Evolutionary conservation across 1,140 invertebrate genomes (phyloP), one percentile per base, ranked within the genome.

Genomic region (Zaprionus ghesquierei): DNA sequence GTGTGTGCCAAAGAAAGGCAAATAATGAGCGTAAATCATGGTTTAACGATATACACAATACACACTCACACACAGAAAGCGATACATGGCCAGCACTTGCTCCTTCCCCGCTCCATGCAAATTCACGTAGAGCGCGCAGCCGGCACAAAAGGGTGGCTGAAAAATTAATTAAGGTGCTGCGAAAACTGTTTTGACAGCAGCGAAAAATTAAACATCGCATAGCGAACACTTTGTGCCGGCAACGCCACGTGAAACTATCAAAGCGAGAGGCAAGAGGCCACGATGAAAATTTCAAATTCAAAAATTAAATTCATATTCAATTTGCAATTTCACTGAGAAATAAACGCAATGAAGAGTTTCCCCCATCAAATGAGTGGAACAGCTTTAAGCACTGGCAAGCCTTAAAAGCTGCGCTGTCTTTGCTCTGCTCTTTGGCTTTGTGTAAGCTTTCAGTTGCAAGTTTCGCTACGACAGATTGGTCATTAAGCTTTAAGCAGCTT

Each of bases 1-100:
- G 60, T 70, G 69, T 59, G 62, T n/a, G 41, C 41, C 56, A n/a
- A n/a, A 66, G 62, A 41, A 64, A 53, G 49, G 69, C 85, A 89
- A 89, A 89, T 89, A 89, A 89, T 89, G 84, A 84, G 77, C 65
- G 84, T 89, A 89, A 89, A 89, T 89, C 84, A 89, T 89, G 84
- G 84, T 89, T 80, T 89, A 84, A 84, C 84, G 64, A 89, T 89
- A 89, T 80, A 89, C 70, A 84, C 63, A 61, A 60, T 58, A 59
- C 63, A 62, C 50, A 49, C 50, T 13, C 18, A 55, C 9, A 55
- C 13, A 38, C 25, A 27, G 25, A 3, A 29, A 58, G 44, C 60
- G 49, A 70, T 75, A 54, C 51, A 53, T 63, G 59, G 35, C 27
- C 23, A 41, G 18, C 55, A 50, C 23, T 44, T 46, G 22, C 51